Evolutionary conservation across 2,113 vertebrate species (phyloP), one percentile per base, ranked within the genome.

Genomic region (Chinchilla lanigera): DNA sequence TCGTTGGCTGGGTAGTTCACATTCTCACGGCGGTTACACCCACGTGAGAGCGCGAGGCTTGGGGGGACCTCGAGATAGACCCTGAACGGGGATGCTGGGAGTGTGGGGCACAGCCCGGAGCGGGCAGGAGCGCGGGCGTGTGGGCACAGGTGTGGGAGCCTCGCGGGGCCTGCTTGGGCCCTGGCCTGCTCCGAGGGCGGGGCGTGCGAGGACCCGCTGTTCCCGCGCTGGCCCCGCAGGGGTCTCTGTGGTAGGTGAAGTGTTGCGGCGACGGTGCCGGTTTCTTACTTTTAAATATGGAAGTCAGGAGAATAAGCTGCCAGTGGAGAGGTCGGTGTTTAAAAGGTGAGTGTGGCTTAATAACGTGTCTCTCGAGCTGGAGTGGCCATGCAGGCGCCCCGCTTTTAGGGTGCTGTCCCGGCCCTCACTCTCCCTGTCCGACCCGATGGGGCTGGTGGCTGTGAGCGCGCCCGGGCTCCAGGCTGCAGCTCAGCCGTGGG

Each of bases 1-100:
- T 94, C 69, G 13, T 38, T 65, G 28, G 96, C 38, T 83, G 90
- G 28, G 54, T 77, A 73, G 41, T 67, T 93, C 33, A 73, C 60
- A 30, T 87, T 91, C n/a, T 87, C 11, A 19, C 50, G 84, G 44
- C 12, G 61, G 14, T 14, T 93, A 93, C 78, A 67, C 20, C 69
- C 33, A 20, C 38, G 6, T 30, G 41, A 16, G 5, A 3, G 24
- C 13, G 5, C 3, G 5, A 47, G 41, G 44, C 44, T 77, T 14
- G 7, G 2, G 13, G 12, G 71, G 26, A 44, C 41, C 69, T 22
- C n/a, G 20, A 19, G 60, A 22, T 61, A 8, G 7, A 7, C 33
- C 35, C 65, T 4, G 35, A 13, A 67, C 16, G 16, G 69, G 69
- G 19, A 22, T 41, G 38, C n/a, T 73, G 69, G 9, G 38, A 17